Evolutionary conservation across 2,888 invertebrate species (phyloP).

Genomic region (Rhagonycha fulva): DNA sequence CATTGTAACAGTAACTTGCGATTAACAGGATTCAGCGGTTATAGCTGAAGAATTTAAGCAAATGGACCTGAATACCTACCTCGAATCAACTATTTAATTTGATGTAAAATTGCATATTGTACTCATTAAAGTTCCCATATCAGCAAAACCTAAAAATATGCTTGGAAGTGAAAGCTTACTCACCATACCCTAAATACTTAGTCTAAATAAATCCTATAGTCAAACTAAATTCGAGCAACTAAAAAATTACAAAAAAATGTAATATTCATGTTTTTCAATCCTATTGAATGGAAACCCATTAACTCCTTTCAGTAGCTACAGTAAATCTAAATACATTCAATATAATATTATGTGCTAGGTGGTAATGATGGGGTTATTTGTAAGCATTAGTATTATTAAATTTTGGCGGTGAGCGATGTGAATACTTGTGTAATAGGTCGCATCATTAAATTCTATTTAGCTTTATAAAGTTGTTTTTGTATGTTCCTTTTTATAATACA

Average conservation of each 20-base stretch:
- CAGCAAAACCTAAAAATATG: background rate
- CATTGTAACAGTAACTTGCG: background rate
- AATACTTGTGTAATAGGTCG: background rate
- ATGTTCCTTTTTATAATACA: background rate
- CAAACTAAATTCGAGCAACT: background rate
- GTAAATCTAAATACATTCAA: background rate
- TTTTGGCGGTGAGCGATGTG: background rate
- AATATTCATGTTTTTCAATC: background rate
- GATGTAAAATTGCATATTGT: background rate
- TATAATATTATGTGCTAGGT: background rate
- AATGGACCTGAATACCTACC: background rate
- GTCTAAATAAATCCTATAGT: no score
- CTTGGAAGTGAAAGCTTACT: background rate
- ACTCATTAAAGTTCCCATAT: background rate
- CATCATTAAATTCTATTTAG: background rate
- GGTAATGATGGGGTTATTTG: background rate
- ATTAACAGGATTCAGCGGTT: background rate
- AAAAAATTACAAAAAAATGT: background rate
- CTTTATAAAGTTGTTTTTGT: background rate
- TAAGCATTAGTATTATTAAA: background rate
- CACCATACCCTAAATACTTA: background rate
- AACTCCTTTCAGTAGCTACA: background rate
- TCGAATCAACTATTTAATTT: background rate
- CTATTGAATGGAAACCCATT: background rate
- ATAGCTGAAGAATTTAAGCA: background rate